phyloP scores from a whole-genome alignment of 2,113 vertebrate genomes.

The Fukomys damarensis region DNA sequence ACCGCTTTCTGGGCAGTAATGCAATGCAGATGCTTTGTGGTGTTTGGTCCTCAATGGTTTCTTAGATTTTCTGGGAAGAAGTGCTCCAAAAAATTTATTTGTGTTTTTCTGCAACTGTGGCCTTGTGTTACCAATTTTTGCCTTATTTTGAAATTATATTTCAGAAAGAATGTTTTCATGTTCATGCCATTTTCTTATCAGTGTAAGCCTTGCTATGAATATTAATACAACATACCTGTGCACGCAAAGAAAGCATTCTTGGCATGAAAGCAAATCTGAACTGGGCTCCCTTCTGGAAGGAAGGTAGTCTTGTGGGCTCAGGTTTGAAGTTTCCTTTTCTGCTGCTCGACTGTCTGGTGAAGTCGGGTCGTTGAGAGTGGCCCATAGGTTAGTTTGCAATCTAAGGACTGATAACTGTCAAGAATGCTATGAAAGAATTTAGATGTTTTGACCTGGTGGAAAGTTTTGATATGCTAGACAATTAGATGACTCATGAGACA shows the following conservation, averaged over 20 bases:
- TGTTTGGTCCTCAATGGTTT: not conserved
- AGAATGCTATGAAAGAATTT: not conserved
- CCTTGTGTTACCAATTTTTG: not conserved
- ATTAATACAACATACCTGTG: not conserved
- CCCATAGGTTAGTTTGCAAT: slow-evolving; percentile 50
- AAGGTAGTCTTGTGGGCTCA: slow-evolving; percentile 65
- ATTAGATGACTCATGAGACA: not conserved
- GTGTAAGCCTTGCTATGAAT: not conserved
- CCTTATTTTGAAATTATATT: not conserved
- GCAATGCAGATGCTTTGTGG: not conserved
- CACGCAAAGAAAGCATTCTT: slow-evolving; percentile 40
- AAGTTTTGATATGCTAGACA: not conserved
- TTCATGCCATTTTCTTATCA: slow-evolving; percentile 20
- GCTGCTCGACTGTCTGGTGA: slow-evolving; percentile 62
- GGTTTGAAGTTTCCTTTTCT: not conserved
- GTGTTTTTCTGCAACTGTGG: not conserved
- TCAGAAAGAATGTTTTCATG: slow-evolving; percentile 43
- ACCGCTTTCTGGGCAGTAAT: not conserved
- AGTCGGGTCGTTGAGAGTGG: not conserved
- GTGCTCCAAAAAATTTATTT: slow-evolving; percentile 15
- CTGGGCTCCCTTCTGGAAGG: slow-evolving; percentile 67
- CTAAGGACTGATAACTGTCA: not conserved
- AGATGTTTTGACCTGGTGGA: slow-evolving; percentile 15
- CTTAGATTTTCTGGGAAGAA: not conserved
- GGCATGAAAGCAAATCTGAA: slow-evolving; percentile 41